These are phyloP conservation scores for Elanus axillaris DNA, from an alignment of 2,113 vertebrate species.

Conservation along the genomic window DNA sequence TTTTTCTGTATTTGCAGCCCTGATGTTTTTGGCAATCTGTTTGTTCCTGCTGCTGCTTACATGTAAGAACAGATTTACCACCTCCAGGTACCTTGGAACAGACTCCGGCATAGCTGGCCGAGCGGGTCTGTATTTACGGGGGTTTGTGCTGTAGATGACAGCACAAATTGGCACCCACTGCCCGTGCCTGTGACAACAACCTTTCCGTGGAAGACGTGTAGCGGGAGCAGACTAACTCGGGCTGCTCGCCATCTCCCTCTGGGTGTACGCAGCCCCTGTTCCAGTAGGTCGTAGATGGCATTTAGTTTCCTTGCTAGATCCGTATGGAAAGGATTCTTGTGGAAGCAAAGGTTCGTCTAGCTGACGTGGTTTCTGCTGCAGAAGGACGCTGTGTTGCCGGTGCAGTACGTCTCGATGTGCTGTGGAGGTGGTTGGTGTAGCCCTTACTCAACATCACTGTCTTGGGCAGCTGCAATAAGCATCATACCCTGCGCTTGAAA, in stretches of 20 bases:
- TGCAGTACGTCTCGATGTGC: neutral
- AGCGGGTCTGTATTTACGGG: neutral
- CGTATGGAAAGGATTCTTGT: fast-evolving
- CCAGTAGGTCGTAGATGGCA: fast-evolving
- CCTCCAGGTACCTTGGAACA: neutral
- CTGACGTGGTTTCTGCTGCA: neutral
- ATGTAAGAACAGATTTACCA: neutral
- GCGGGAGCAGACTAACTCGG: neutral
- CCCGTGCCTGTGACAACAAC: neutral
- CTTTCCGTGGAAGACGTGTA: fast-evolving
- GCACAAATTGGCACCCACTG: neutral
- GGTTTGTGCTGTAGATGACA: neutral
- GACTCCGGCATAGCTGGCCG: fast-evolving
- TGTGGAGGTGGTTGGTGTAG: fast-evolving
- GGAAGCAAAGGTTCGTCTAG: neutral
- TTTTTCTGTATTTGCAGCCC: neutral
- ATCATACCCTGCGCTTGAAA: fast-evolving
- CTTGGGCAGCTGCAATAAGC: neutral
- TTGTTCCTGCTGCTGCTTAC: neutral
- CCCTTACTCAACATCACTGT: neutral
- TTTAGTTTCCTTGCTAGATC: neutral
- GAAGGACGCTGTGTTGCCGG: fast-evolving
- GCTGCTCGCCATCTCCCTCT: neutral
- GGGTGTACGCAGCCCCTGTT: neutral
- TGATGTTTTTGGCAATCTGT: neutral